Evolutionary conservation across 2,888 invertebrate species (phyloP).

Genomic region (Parochlus steinenii): DNA sequence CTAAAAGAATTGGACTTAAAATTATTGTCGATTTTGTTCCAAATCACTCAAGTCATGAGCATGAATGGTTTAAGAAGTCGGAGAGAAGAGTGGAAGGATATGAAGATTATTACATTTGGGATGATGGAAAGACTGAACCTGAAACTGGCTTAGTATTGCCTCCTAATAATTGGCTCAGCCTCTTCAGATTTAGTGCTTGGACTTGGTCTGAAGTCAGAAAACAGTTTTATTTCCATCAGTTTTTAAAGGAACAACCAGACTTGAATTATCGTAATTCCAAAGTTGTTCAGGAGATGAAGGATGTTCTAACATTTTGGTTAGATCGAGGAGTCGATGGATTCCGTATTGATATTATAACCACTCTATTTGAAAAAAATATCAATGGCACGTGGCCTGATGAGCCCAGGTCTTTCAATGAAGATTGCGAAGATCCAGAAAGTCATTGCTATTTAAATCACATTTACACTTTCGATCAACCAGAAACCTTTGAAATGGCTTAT

Average conservation of each 20-base stretch:
- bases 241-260: slow-evolving; percentile 43
- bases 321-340: slow-evolving; percentile 43
- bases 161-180: slow-evolving; percentile 35
- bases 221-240: slow-evolving; percentile 48
- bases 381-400: slow-evolving; percentile 33
- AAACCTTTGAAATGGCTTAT: slow-evolving; percentile 38
- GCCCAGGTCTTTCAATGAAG: slow-evolving; percentile 28
- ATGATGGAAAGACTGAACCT: slow-evolving; percentile 26
- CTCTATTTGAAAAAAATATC: slow-evolving; percentile 30
- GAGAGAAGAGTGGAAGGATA: slow-evolving; percentile 40
- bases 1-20: slow-evolving; percentile 34
- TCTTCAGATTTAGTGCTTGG: slow-evolving; percentile 50
- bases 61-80: slow-evolving; percentile 67
- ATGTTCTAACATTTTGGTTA: slow-evolving; percentile 50
- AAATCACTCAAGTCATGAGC: slow-evolving; percentile 34
- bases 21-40: slow-evolving; percentile 22
- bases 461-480: slow-evolving; percentile 41
- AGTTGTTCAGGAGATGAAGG: slow-evolving; percentile 34
- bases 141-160: slow-evolving; percentile 20
- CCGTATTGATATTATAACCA: slow-evolving; percentile 37
- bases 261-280: slow-evolving; percentile 40
- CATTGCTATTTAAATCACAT: slow-evolving; percentile 37
- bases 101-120: slow-evolving; percentile 65
- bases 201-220: slow-evolving; percentile 35
- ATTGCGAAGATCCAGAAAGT: slow-evolving; percentile 31